These are phyloP conservation scores for Carettochelys insculpta DNA, from an alignment of 2,113 vertebrate species.

Conservation along the genomic window DNA sequence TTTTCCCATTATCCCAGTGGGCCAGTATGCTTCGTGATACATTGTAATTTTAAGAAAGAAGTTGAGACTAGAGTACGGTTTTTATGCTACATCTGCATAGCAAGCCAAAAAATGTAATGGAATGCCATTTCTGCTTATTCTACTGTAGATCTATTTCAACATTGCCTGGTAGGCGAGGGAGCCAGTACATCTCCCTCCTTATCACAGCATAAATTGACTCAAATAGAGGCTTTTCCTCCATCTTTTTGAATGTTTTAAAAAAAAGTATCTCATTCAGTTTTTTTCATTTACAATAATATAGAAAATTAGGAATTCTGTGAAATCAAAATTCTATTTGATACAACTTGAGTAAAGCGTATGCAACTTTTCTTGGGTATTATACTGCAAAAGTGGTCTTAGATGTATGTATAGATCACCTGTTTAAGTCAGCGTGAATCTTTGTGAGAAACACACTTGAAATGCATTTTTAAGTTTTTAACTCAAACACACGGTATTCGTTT, in stretches of 20 bases:
- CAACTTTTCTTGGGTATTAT: not conserved
- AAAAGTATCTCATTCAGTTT: not conserved
- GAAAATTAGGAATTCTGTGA: not conserved
- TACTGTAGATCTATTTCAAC: not conserved
- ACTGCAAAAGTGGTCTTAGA: not conserved
- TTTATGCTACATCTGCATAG: not conserved
- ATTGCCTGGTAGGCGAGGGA: not conserved
- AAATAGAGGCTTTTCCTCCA: not conserved
- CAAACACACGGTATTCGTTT: not conserved
- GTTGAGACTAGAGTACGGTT: not conserved
- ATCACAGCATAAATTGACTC: not conserved
- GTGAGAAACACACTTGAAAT: not conserved
- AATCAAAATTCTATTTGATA: not conserved
- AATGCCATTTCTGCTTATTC: conserved; percentile 4
- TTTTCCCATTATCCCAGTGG: conserved; percentile 10
- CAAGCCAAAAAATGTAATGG: conserved; percentile 7
- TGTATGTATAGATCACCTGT: not conserved
- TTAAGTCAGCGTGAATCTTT: not conserved
- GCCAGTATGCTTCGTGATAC: not conserved
- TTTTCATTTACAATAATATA: not conserved
- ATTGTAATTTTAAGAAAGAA: conserved; percentile 30
- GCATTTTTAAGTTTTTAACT: not conserved
- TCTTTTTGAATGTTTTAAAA: not conserved
- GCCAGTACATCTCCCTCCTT: not conserved
- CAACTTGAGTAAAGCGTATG: not conserved